Percentiles rank a stretch among this genome's conserved stretches.
phyloP scores from a whole-genome alignment of 1,140 invertebrate species.

The Copidosoma floridanum region DNA sequence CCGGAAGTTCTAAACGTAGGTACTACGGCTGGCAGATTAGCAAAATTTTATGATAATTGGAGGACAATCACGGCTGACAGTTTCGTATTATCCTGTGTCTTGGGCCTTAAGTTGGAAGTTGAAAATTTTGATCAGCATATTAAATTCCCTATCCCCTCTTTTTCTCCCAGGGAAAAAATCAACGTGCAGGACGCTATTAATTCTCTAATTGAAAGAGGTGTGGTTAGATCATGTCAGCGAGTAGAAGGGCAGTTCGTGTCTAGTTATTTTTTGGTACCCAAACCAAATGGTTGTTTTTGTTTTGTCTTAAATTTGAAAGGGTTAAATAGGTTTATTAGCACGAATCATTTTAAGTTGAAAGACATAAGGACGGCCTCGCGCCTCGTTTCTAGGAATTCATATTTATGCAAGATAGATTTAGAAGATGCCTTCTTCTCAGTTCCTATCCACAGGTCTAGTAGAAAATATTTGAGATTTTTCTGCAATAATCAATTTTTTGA shows the following conservation, averaged over 20 bases:
- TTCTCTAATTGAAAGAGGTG: conserved; percentile 6
- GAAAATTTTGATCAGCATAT: not conserved
- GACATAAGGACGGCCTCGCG: conserved; percentile 20
- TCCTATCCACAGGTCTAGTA: not conserved
- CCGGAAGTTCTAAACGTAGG: too few species aligned
- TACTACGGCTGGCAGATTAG: too few species aligned
- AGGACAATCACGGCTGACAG: conserved; percentile 21
- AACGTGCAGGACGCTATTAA: not conserved
- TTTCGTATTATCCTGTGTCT: conserved; percentile 24
- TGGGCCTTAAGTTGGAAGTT: conserved; percentile 27
- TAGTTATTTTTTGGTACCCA: conserved; percentile 15
- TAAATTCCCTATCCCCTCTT: not conserved
- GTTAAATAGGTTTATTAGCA: conserved; percentile 18
- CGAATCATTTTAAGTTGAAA: conserved; percentile 26
- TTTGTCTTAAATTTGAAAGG: conserved; percentile 23
- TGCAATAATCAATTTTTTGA: conserved; percentile 11
- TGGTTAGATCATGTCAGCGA: conserved; percentile 6
- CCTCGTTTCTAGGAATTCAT: conserved; percentile 15
- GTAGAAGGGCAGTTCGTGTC: conserved; percentile 19
- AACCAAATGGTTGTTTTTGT: conserved; percentile 8
- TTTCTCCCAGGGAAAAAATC: not conserved
- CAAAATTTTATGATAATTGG: conserved; percentile 24
- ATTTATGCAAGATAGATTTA: conserved; percentile 14
- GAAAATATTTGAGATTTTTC: conserved; percentile 22
- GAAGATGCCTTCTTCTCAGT: conserved; percentile 20